Evolutionary conservation across 1,140 invertebrate species (phyloP).

Genomic region (Orchesella cincta): DNA sequence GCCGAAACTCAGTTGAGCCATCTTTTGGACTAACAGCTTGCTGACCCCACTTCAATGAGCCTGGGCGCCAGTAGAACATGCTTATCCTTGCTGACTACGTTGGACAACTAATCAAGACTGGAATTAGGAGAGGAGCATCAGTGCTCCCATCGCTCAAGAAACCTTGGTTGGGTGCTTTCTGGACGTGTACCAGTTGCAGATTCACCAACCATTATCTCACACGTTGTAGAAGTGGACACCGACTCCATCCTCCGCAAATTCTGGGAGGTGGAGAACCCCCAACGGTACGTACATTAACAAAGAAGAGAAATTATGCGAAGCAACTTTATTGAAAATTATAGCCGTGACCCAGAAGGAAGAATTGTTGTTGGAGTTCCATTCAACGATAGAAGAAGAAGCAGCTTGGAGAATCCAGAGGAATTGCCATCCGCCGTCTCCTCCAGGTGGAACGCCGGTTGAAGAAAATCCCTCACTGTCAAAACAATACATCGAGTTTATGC

Average conservation of each 20-base stretch:
- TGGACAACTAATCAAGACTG: too few relatives aligned
- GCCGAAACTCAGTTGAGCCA: too few relatives aligned
- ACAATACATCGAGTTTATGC: constrained; percentile 50
- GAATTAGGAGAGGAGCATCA: neutral
- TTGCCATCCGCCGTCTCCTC: neutral
- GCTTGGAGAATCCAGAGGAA: constrained; percentile 40
- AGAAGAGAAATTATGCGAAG: constrained; percentile 48
- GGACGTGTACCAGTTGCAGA: constrained; percentile 23
- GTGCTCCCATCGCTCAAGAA: neutral
- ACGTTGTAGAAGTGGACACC: too few relatives aligned
- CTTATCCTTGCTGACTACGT: too few relatives aligned
- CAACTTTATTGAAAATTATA: constrained; percentile 40
- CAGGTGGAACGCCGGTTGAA: neutral
- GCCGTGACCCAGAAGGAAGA: constrained; percentile 43
- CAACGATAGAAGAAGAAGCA: constrained; percentile 35
- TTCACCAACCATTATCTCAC: too few relatives aligned
- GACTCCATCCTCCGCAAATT: too few relatives aligned
- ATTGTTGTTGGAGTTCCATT: constrained; percentile 53
- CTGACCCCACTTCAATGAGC: too few relatives aligned
- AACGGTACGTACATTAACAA: neutral
- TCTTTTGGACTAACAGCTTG: too few relatives aligned
- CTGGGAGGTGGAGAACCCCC: too few relatives aligned
- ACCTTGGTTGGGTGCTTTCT: neutral
- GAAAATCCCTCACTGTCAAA: neutral
- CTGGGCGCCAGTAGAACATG: too few relatives aligned